Evolutionary conservation across 2,797 vertebrate genomes (phyloP), one percentile per base, ranked within the genome.

Genomic region (Oophaga sylvatica): DNA sequence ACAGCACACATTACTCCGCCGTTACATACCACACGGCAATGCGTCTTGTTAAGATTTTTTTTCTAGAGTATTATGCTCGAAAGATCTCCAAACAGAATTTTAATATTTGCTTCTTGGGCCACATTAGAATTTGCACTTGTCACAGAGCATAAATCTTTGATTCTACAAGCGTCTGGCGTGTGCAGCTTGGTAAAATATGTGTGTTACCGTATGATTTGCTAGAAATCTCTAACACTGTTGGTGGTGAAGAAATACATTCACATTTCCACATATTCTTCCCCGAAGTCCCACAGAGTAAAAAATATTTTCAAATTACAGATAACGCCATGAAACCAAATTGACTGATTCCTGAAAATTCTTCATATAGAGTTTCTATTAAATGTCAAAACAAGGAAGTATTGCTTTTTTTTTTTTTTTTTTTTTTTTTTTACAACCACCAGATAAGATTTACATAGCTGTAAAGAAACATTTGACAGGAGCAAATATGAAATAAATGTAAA

Each of bases 301-400:
- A 87, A 83, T 62, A 83, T 87, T 87, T 87, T 82, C 59, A 82
- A 78, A 79, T 87, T 83, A 87, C 87, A 78, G 75, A 71, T 87
- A 87, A 79, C 81, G 57, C 87, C 81, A 62, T 84, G 75, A 87
- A 83, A 84, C 48, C 57, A 63, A 71, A 84, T 87, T 77, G 75
- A 53, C 65, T 87, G 62, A 70, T 80, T 83, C 81, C 65, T 78
- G 35, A 70, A 84, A 87, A 70, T 70, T 59, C 57, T 80, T 79
- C 62, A 70, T 87, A 65, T 41, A 83, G 20, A 31, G 60, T 31
- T 83, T 83, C 75, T 73, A 83, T 83, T 83, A 83, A 78, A 71
- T 70, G 73, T 87, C 71, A 87, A 63, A 59, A 70, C 31, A 79
- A 45, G 87, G 75, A 84, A 57, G 45, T 22, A 41, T 82, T 76